Evolutionary conservation across 2,113 vertebrate genomes (phyloP).

Genomic region (Oncorhynchus keta): DNA sequence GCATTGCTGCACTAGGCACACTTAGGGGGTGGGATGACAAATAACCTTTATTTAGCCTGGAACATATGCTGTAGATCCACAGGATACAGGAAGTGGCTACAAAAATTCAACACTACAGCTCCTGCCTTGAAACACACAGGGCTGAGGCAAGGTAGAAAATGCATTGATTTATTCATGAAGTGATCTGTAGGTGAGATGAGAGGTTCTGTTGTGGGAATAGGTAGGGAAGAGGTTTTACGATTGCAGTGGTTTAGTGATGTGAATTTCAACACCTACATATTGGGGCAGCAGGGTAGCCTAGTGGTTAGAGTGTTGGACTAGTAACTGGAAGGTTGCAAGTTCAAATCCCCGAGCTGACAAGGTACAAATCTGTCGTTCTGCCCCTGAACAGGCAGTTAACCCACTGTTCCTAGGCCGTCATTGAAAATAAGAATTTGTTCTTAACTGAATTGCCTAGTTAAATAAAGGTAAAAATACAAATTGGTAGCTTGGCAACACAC

Average conservation of each 20-base stretch:
- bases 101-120: conserved; percentile 17
- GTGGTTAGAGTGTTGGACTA: too few relatives aligned
- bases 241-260: neutral
- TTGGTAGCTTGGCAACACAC: neutral
- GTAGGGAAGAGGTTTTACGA: neutral
- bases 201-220: neutral
- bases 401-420: too few relatives aligned
- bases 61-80: conserved; percentile 51
- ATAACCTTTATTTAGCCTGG: conserved; percentile 47
- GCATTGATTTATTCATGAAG: too few relatives aligned
- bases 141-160: neutral
- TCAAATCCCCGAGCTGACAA: too few relatives aligned
- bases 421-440: too few relatives aligned
- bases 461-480: too few relatives aligned
- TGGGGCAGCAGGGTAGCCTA: too few relatives aligned
- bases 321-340: too few relatives aligned
- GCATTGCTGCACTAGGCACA: conserved; percentile 13
- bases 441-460: too few relatives aligned
- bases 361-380: too few relatives aligned
- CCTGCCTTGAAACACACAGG: conserved; percentile 1
- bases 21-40: conserved; percentile 13
- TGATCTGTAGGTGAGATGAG: neutral
- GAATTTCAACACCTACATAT: neutral
- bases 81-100: conserved; percentile 48
- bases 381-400: too few relatives aligned